A percentile compares a stretch with the other conserved stretches of the same genome.
phyloP scores from a whole-genome alignment of 2,888 invertebrate species.

The Athripsodes cinereus region DNA sequence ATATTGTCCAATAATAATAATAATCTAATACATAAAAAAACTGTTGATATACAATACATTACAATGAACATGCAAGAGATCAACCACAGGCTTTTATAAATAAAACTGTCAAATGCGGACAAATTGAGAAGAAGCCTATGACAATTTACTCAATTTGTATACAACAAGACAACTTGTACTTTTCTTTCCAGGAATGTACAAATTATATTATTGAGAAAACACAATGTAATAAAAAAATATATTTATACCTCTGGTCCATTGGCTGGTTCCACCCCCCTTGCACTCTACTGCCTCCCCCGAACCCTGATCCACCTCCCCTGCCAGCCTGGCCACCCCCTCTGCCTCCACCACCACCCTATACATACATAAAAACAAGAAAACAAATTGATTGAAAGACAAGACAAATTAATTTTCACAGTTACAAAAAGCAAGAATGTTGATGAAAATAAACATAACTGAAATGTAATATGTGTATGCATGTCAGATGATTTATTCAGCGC shows the following conservation, averaged over 20 bases:
- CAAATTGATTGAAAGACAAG: background rate
- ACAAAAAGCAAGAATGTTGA: no score
- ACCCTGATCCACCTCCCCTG: conserved; percentile 32
- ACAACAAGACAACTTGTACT: background rate
- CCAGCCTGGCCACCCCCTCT: conserved; percentile 33
- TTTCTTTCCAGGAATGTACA: background rate
- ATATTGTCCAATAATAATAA: no score
- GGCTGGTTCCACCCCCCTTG: conserved; percentile 30
- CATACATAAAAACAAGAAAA: conserved; percentile 1
- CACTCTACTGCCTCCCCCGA: conserved; percentile 30
- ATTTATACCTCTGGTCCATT: conserved; percentile 27
- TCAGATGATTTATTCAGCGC: no score
- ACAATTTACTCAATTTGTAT: background rate
- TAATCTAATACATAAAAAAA: no score
- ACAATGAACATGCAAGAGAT: no score
- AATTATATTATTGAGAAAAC: background rate
- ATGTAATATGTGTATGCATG: no score
- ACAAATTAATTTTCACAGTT: no score
- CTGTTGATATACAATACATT: no score
- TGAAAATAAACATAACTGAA: background rate
- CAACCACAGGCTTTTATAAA: no score
- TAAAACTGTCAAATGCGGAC: no score
- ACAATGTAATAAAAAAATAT: background rate
- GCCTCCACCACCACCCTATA: conserved; percentile 33
- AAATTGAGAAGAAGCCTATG: no score